phyloP scores from a whole-genome alignment of 2,113 vertebrate species.

The Sphyrna mokarran region DNA sequence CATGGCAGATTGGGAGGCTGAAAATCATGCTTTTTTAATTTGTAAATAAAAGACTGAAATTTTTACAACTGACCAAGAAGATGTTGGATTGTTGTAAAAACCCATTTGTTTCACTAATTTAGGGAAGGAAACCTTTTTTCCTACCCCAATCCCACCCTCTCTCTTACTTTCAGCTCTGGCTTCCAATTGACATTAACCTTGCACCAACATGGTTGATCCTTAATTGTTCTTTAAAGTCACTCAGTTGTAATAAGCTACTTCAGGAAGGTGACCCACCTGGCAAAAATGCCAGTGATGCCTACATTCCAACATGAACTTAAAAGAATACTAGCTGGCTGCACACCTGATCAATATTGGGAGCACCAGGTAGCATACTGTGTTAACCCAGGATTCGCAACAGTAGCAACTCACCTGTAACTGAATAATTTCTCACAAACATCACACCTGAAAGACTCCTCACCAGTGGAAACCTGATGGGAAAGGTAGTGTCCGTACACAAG shows the following conservation, averaged over 20 bases:
- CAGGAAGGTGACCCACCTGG: background rate
- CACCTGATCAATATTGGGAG: background rate
- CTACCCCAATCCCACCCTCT: background rate
- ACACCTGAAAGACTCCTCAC: constrained; percentile 39
- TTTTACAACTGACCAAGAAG: background rate
- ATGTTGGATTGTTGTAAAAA: background rate
- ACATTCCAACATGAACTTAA: background rate
- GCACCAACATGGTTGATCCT: background rate
- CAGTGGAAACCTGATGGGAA: constrained; percentile 42
- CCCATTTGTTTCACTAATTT: background rate
- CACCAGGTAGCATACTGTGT: background rate
- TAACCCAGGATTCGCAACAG: background rate
- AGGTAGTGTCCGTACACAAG: constrained; percentile 38
- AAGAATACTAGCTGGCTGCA: background rate
- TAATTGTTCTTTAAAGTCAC: background rate
- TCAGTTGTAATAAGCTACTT: background rate
- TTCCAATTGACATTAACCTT: background rate
- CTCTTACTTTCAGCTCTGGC: background rate
- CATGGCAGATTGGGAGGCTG: background rate
- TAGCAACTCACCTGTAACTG: constrained; percentile 41
- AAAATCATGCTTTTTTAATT: background rate
- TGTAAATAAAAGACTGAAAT: background rate
- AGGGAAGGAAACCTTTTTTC: background rate
- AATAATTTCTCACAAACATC: constrained; percentile 42
- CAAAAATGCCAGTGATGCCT: background rate